Evolutionary conservation across 2,888 invertebrate species (phyloP).

Genomic region (Aporophyla lueneburgensis): DNA sequence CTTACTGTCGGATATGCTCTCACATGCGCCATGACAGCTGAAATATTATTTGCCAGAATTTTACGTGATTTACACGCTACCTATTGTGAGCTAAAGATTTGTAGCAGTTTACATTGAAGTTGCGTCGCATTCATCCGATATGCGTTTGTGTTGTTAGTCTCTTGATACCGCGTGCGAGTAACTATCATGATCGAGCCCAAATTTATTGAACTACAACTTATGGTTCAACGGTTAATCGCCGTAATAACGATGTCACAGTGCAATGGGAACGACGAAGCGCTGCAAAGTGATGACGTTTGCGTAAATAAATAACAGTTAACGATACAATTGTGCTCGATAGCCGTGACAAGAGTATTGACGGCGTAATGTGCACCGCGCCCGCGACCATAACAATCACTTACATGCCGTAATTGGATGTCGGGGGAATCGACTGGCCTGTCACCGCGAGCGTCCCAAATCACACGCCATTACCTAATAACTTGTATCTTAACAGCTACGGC

Average conservation of each 20-base stretch:
- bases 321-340: slow-evolving; percentile 48
- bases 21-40: background rate
- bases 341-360: slow-evolving; percentile 39
- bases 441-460: slow-evolving; percentile 16
- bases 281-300: slow-evolving; percentile 42
- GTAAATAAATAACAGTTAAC: slow-evolving; percentile 56
- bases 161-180: background rate
- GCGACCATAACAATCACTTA: slow-evolving; percentile 57
- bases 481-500: slow-evolving; percentile 18
- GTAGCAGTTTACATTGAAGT: background rate
- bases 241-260: slow-evolving; percentile 33
- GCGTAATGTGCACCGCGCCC: slow-evolving; percentile 17
- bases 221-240: slow-evolving; percentile 5
- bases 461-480: slow-evolving; percentile 22
- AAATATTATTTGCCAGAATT: no score
- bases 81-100: background rate
- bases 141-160: background rate
- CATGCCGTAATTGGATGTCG: slow-evolving; percentile 45
- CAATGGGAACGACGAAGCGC: slow-evolving; percentile 19
- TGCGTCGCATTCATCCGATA: background rate
- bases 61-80: background rate
- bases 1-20: background rate
- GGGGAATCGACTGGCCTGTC: slow-evolving; percentile 22
- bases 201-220: slow-evolving; percentile 11
- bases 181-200: background rate